Base-by-base conservation (phyloP, 2,888 invertebrate species). In the Catocala nupta region DNA sequence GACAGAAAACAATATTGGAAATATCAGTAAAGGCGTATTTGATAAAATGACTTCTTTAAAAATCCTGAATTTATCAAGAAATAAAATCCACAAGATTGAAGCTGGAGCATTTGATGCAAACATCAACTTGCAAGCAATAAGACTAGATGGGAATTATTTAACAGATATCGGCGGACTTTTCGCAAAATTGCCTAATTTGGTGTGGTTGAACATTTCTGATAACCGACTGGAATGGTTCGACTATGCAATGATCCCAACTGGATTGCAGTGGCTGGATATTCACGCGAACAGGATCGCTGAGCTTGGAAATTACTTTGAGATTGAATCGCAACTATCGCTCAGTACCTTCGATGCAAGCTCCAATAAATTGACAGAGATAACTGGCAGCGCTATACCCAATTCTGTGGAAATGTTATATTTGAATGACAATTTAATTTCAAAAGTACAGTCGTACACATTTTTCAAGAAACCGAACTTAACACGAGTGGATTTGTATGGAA, bases 131-230 rank as follows among this genome's bases (percentile, higher is more conserved):
- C 96, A 97, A 86, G 97, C 97, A 50, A 96, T 98, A 79, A 95
- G 97, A 76, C 90, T 98, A 55, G 97, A 98, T 89, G 97, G 97
- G 68, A 98, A 98, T 94, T 96, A 96, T 87, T 92, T 97, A 81
- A 96, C 96, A 67, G 97, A 97, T 84, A 97, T 98, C 73, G 96
- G 96, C 73, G 96, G 96, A 66, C 95, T 98, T 75, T 98, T 98
- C 86, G 96, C 96, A 42, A 97, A 97, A 90, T 93, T 98, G 75
- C 97, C 97, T 56, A 97, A 96, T 90, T 95, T 98, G 74, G 96
- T 97, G 72, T 97, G 97, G 97, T 94, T 98, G 64, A 98, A 98
- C 87, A 97, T 98, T 84, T 97, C 97, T 81, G 97, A 97, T 90
- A 98, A 98, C 92, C 96, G 96, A 85, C 95, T 98, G 74, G 96